These are phyloP conservation scores for Leptura quadrifasciata DNA, from an alignment of 2,888 invertebrate genomes.

Conservation along the genomic window DNA sequence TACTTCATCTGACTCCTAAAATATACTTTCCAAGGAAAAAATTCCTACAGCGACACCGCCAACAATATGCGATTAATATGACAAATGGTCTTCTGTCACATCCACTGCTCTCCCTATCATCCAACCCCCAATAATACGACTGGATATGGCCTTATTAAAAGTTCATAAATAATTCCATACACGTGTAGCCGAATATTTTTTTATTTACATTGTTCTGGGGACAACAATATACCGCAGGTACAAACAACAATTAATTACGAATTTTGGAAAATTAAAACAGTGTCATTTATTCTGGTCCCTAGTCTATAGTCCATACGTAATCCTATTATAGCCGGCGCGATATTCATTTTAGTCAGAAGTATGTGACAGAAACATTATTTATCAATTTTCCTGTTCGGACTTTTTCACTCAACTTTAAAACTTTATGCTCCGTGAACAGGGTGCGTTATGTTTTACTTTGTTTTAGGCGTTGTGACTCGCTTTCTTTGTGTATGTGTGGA, in stretches of 20 bases:
- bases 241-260: slow-evolving; percentile 31
- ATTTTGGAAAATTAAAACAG: slow-evolving; percentile 19
- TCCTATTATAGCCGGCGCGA: slow-evolving; percentile 21
- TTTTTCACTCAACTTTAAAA: slow-evolving; percentile 24
- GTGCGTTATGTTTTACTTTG: slow-evolving; percentile 23
- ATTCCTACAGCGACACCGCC: slow-evolving; percentile 6
- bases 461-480: slow-evolving; percentile 17
- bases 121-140: slow-evolving; percentile 1
- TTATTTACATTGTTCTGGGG: not conserved
- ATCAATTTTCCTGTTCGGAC: slow-evolving; percentile 37
- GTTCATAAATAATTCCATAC: slow-evolving; percentile 14
- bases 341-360: slow-evolving; percentile 40
- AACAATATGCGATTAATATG: slow-evolving; percentile 37
- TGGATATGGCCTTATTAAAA: slow-evolving; percentile 11
- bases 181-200: not conserved
- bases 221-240: slow-evolving; percentile 16
- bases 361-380: slow-evolving; percentile 42
- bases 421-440: slow-evolving; percentile 4
- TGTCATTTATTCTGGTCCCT: slow-evolving; percentile 32
- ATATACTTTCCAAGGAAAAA: slow-evolving; percentile 18
- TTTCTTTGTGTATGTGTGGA: not conserved
- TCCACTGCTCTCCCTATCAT: slow-evolving; percentile 12
- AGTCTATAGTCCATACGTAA: slow-evolving; percentile 32
- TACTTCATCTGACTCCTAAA: slow-evolving; percentile 32
- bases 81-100: slow-evolving; percentile 34